These are phyloP conservation scores for Centruroides vittatus DNA, from an alignment of 1,140 invertebrate genomes.

Conservation along the genomic window DNA sequence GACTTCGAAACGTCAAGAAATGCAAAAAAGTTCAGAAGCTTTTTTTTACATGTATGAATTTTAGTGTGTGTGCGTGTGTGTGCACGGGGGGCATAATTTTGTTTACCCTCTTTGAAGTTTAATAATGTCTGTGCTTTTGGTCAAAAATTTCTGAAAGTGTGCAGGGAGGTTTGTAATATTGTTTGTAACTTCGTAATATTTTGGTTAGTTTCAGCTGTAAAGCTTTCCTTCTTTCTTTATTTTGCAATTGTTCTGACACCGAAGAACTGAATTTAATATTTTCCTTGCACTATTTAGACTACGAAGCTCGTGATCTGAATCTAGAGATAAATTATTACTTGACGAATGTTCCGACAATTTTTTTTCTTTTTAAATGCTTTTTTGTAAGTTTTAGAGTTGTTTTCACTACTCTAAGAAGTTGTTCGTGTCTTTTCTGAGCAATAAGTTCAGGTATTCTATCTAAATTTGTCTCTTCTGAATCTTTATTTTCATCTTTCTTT, in stretches of 20 bases:
- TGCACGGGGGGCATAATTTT: too few species aligned
- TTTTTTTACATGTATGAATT: too few species aligned
- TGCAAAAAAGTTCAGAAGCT: too few species aligned
- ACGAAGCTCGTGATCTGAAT: background rate
- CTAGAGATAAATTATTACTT: background rate
- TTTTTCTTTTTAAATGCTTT: constrained; percentile 1
- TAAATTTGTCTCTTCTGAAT: background rate
- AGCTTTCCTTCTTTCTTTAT: constrained; percentile 2
- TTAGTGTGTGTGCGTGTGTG: too few species aligned
- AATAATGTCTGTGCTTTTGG: too few species aligned
- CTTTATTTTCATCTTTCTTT: constrained; percentile 1
- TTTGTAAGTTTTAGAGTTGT: background rate
- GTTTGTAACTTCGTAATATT: background rate
- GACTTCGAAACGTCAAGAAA: too few species aligned
- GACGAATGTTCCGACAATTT: background rate
- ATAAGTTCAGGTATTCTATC: constrained; percentile 25
- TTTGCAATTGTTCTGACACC: background rate
- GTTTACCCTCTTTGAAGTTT: too few species aligned
- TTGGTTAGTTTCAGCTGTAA: background rate
- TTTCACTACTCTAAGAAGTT: constrained; percentile 2
- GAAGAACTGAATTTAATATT: background rate
- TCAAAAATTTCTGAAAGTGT: too few species aligned
- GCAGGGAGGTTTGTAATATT: too few species aligned
- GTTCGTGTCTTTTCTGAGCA: constrained; percentile 22
- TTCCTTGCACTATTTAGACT: background rate